Evolutionary conservation across 2,113 vertebrate genomes (phyloP), one percentile per base, ranked within the genome.

Genomic region (Sebastes fasciatus): DNA sequence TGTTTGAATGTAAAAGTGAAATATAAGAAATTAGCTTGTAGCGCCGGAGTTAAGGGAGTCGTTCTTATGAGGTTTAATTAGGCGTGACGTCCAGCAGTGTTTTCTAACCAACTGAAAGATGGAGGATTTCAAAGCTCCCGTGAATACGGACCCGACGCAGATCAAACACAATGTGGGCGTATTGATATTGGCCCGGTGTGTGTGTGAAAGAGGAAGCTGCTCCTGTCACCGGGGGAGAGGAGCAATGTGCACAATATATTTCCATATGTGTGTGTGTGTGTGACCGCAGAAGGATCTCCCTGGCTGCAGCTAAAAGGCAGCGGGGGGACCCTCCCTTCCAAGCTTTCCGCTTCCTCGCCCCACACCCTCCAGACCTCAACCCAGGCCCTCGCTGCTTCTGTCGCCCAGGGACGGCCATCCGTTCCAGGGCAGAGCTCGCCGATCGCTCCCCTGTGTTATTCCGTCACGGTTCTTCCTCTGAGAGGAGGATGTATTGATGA

Each of bases 91-190:
- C 45, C 61, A 13, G 57, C 61, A n/a, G 61, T 40, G 17, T 71
- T 55, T 79, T 26, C 26, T 26, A n/a, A 80, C 74, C 71, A 51
- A 52, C 42, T 8, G 43, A 45, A 61, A 51, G 61, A 46, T 40
- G 70, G 10, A 45, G n/a, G 42, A 69, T 8, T 26, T 43, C 49
- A 1, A 26, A 40, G 42, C 77, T 66, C 75, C 74, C 42, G 17
- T 0, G 16, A 26, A 12, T 48, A 46, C 55, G 65, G 67, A 62
- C 45, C 49, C 13, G 12, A 62, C 11, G 7, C 16, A 89, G 87
- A 90, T 90, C 84, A 90, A 93, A 89, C 86, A 62, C 88, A 60
- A 61, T n/a, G 87, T 86, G 80, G 87, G 88, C 42, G 82, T 91
- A 63, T 91, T 89, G 83, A 83, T 84, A 70, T 89, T 90, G 86